These are phyloP conservation scores for Gymnoscopelus microlampas DNA, from an alignment of 2,797 vertebrate genomes.

Conservation along the genomic window DNA sequence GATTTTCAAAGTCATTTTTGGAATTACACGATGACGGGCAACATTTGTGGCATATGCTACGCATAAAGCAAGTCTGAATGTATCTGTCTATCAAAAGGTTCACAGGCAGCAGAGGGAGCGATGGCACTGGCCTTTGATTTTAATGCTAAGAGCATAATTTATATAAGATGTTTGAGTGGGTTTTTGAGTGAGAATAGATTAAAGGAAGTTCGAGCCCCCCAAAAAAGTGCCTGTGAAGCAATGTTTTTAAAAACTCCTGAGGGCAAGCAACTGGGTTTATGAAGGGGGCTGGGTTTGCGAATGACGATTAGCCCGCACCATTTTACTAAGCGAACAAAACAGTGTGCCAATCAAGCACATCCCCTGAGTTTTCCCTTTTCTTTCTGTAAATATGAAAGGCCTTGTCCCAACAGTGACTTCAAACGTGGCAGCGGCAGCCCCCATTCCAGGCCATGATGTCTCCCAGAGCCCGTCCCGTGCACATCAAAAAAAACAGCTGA, in stretches of 20 bases:
- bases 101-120: conserved; percentile 69
- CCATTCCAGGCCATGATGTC: conserved; percentile 71
- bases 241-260: conserved; percentile 70
- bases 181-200: conserved; percentile 83
- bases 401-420: conserved; percentile 77
- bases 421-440: conserved; percentile 72
- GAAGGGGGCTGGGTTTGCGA: conserved; percentile 62
- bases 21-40: conserved; percentile 53
- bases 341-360: conserved; percentile 73
- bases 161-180: conserved; percentile 85
- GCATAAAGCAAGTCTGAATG: conserved; percentile 59
- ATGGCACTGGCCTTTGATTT: conserved; percentile 79
- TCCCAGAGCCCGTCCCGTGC: conserved; percentile 64
- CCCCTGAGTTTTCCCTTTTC: conserved; percentile 66
- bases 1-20: conserved; percentile 62
- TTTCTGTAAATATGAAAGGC: conserved; percentile 81
- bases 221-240: conserved; percentile 74
- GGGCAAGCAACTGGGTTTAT: conserved; percentile 68
- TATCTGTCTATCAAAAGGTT: conserved; percentile 80
- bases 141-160: conserved; percentile 87
- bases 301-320: conserved; percentile 66
- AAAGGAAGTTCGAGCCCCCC: conserved; percentile 77
- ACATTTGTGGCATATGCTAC: conserved; percentile 56
- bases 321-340: conserved; percentile 74
- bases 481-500: conserved; percentile 77